Base-by-base conservation (phyloP, 2,888 invertebrate species). In the Bembecia ichneumoniformis region DNA sequence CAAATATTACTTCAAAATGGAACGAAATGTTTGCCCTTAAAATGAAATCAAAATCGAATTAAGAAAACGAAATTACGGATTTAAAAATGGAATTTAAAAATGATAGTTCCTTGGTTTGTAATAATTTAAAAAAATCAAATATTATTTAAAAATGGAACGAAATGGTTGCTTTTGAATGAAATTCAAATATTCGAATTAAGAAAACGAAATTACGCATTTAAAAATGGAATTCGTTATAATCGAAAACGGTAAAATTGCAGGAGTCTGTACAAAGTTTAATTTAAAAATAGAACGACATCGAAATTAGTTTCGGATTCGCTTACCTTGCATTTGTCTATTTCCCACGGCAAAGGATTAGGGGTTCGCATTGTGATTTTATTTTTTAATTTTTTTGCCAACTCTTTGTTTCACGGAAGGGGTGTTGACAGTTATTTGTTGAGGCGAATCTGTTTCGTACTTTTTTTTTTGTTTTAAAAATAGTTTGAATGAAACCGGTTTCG, bases 341-440 rank as follows among this genome's bases (percentile, higher is more conserved):
- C 86, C 86, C 87, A 86, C 86, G 86, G 77, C 75, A 67, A 58
- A 14, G 84, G 84, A 84, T 86, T 86, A 84, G 78, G 80, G 82
- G 66, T 60, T 67, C n/a, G n/a, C 73, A 69, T 76, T 77, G 71
- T 75, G 71, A 77, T 77, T 78, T 71, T 62, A 69, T 74, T 81
- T 84, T 81, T 78, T 73, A 72, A 71, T 72, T 76, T 75, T 82
- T 84, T 83, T 82, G 28, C 59, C 62, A 28, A 58, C 71, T 70
- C 71, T 74, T 86, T 86, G 83, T 84, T 84, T 86, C 81, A 82
- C 78, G 74, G 74, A 76, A 86, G 84, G 86, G 86, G 84, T 87
- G 87, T 84, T 87, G 87, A 87, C 87, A 87, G 84, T 80, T 86
- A 83, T 83, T 83, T 82, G 84, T 86, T 78, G 60, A 77, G 68